Evolutionary conservation across 2,113 vertebrate genomes (phyloP).

Genomic region (Alaudala cheleensis): DNA sequence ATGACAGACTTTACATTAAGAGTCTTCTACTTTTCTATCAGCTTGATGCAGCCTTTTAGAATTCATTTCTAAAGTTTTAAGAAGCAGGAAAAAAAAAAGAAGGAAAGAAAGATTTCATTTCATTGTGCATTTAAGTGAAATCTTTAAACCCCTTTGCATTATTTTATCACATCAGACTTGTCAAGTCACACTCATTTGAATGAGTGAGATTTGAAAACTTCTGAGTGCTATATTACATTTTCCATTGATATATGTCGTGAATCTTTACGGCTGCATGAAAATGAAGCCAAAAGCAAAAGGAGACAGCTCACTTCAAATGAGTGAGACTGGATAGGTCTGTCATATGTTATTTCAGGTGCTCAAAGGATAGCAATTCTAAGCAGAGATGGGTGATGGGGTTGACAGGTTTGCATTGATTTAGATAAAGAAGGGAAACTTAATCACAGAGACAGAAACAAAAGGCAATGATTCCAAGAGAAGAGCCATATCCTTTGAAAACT

Average conservation of each 20-base stretch:
- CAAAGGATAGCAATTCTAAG: background rate
- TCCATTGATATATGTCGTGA: conserved; percentile 54
- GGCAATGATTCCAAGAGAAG: background rate
- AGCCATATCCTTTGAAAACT: background rate
- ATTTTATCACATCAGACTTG: conserved; percentile 62
- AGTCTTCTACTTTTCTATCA: background rate
- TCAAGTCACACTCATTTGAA: conserved; percentile 74
- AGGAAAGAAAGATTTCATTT: conserved; percentile 13
- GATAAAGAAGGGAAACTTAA: conserved; percentile 20
- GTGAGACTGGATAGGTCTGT: conserved; percentile 45
- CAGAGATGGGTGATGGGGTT: conserved; percentile 9
- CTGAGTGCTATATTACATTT: conserved; percentile 73
- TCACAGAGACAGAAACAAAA: background rate
- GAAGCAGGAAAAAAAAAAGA: background rate
- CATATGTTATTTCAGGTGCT: conserved; percentile 55
- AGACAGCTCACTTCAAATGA: conserved; percentile 40
- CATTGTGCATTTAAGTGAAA: conserved; percentile 32
- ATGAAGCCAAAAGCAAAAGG: conserved; percentile 41
- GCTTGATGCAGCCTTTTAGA: background rate
- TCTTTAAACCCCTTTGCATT: conserved; percentile 48
- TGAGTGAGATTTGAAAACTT: conserved; percentile 74
- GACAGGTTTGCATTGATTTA: conserved; percentile 31
- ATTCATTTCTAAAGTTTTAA: background rate
- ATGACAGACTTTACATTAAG: background rate
- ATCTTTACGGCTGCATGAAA: conserved; percentile 45